Conservation (phyloP, 2,113 vertebrate genomes). For the Malaclemys terrapin region DNA sequence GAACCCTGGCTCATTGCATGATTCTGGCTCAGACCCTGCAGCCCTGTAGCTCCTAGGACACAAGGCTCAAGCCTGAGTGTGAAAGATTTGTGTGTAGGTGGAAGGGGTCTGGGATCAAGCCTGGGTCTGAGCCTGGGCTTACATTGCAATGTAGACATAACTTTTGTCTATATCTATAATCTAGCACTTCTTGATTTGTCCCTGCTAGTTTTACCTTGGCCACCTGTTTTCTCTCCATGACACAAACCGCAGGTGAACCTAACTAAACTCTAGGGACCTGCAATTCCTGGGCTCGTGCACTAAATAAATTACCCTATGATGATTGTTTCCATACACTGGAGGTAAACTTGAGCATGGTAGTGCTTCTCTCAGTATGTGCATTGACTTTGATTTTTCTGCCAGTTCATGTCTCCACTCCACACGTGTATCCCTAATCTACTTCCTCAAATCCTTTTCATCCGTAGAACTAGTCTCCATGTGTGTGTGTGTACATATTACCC, state of each 20-base stretch:
- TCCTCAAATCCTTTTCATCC: neutral
- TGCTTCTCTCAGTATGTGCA: neutral
- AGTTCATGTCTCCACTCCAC: neutral
- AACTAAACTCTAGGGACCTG: neutral
- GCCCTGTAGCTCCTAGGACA: too few relatives aligned
- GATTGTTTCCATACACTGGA: neutral
- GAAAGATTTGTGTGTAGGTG: too few relatives aligned
- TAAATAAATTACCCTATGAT: neutral
- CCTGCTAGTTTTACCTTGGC: neutral
- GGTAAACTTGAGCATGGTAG: neutral
- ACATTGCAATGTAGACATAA: too few relatives aligned
- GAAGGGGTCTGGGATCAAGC: too few relatives aligned
- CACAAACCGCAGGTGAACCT: neutral
- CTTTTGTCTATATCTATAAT: too few relatives aligned
- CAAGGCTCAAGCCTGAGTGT: too few relatives aligned
- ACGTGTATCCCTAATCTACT: neutral
- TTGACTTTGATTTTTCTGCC: slow-evolving; percentile 20
- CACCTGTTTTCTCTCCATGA: neutral
- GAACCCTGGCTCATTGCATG: too few relatives aligned
- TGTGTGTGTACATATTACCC: neutral
- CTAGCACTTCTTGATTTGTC: too few relatives aligned
- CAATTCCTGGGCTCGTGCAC: neutral
- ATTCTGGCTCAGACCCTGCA: too few relatives aligned
- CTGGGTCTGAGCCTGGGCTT: too few relatives aligned
- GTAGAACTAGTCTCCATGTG: neutral